Percentiles rank a stretch among this genome's conserved stretches.
phyloP scores from a whole-genome alignment of 2,113 vertebrate species.

The Accipiter virgatus region DNA sequence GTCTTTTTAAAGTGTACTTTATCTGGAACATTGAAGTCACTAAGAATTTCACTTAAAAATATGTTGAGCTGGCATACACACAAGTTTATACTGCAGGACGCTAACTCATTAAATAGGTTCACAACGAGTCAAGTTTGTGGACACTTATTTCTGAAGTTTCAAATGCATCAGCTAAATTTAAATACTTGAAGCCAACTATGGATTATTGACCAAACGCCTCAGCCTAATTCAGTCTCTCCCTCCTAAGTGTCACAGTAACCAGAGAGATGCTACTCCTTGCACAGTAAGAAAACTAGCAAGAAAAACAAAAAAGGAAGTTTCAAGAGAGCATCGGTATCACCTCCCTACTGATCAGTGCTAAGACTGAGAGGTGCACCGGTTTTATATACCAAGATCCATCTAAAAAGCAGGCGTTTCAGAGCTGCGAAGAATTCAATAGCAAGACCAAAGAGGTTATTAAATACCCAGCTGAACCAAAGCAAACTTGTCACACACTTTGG shows the following conservation, averaged over 20 bases:
- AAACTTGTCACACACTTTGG: background rate
- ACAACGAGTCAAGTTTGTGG: background rate
- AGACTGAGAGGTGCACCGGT: background rate
- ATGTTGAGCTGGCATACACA: background rate
- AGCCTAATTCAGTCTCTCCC: background rate
- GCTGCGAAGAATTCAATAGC: background rate
- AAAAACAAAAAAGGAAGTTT: background rate
- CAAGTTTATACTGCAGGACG: background rate
- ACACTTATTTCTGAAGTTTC: background rate
- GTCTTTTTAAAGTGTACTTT: slow-evolving; percentile 11
- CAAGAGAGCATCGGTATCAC: background rate
- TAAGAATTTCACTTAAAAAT: background rate
- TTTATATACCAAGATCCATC: background rate
- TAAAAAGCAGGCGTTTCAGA: background rate
- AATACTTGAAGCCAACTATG: background rate
- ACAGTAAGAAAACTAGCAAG: background rate
- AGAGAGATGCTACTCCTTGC: background rate
- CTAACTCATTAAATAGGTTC: background rate
- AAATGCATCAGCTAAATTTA: background rate
- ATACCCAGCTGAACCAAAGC: background rate
- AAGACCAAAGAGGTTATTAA: background rate
- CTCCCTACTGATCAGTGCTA: background rate
- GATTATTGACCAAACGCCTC: background rate
- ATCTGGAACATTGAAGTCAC: background rate
- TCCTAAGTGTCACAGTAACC: background rate